These are phyloP conservation scores for Eudasyphora cyanicolor DNA, from an alignment of 2,888 invertebrate species.

Conservation along the genomic window DNA sequence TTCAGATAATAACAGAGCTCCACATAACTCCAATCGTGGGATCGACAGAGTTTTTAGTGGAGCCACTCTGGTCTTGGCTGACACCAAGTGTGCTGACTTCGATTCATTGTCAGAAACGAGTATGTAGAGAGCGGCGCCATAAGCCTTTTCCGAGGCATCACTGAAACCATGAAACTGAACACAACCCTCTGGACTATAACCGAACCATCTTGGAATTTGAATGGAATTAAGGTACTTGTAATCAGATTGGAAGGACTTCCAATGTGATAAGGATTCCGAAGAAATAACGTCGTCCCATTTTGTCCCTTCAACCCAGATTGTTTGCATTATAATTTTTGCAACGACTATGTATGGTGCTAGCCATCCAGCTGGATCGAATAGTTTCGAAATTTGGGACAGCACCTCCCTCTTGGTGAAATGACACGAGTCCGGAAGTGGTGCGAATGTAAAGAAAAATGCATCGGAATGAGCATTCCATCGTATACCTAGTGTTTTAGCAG, in stretches of 20 bases:
- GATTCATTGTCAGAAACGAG: not conserved
- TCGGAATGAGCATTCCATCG: slow-evolving; percentile 42
- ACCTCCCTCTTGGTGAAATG: slow-evolving; percentile 43
- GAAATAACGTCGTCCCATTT: not conserved
- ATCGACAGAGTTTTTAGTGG: slow-evolving; percentile 18
- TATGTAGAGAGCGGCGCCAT: slow-evolving; percentile 19
- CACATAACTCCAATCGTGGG: slow-evolving; percentile 27
- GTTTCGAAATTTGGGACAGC: slow-evolving; percentile 44
- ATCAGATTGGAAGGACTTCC: not conserved
- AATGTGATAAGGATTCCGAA: not conserved
- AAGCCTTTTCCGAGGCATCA: slow-evolving; percentile 57
- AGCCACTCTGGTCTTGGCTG: slow-evolving; percentile 34
- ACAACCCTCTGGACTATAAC: not conserved
- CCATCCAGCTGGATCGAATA: slow-evolving; percentile 58
- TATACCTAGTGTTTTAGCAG: slow-evolving; percentile 46
- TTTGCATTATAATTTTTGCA: slow-evolving; percentile 6
- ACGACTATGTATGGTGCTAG: not conserved
- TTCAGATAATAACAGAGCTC: slow-evolving; percentile 23
- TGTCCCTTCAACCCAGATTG: slow-evolving; percentile 21
- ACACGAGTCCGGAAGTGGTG: not conserved
- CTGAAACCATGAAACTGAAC: slow-evolving; percentile 51
- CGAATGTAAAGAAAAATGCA: not conserved
- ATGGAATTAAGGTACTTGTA: not conserved
- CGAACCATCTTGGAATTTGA: not conserved
- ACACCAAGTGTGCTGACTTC: not conserved